Conservation (phyloP, 2,113 vertebrate species). For the Ailurus styani region DNA sequence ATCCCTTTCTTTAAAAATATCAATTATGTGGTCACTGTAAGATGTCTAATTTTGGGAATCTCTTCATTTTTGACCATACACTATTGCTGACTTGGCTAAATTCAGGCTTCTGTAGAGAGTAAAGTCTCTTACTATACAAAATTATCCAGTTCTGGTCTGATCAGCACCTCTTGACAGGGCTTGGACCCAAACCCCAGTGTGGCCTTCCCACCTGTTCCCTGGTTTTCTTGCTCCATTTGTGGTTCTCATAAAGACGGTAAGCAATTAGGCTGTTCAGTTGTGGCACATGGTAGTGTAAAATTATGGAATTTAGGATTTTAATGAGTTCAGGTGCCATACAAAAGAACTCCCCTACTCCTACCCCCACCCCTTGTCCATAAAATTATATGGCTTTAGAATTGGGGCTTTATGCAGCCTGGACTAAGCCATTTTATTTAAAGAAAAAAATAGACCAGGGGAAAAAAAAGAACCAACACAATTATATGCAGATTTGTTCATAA, state of each 20-base stretch:
- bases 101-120: not conserved
- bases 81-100: not conserved
- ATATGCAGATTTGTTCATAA: constrained; percentile 87
- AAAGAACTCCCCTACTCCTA: constrained; percentile 75
- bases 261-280: constrained; percentile 82
- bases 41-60: not conserved
- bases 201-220: constrained; percentile 81
- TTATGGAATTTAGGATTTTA: constrained; percentile 86
- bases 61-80: constrained; percentile 10
- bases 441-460: constrained; percentile 44
- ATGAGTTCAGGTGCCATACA: constrained; percentile 87
- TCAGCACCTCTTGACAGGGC: constrained; percentile 46
- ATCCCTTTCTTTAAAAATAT: not conserved
- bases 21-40: not conserved
- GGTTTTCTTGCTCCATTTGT: constrained; percentile 78
- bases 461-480: constrained; percentile 79
- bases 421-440: constrained; percentile 84
- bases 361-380: constrained; percentile 79
- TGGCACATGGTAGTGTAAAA: constrained; percentile 86
- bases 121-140: constrained; percentile 18
- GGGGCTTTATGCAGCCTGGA: constrained; percentile 80
- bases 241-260: constrained; percentile 78
- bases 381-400: constrained; percentile 87
- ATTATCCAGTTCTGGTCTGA: not conserved
- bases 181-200: constrained; percentile 65